Base-by-base conservation (phyloP, 2,888 invertebrate species). In the Physocephala rufipes region DNA sequence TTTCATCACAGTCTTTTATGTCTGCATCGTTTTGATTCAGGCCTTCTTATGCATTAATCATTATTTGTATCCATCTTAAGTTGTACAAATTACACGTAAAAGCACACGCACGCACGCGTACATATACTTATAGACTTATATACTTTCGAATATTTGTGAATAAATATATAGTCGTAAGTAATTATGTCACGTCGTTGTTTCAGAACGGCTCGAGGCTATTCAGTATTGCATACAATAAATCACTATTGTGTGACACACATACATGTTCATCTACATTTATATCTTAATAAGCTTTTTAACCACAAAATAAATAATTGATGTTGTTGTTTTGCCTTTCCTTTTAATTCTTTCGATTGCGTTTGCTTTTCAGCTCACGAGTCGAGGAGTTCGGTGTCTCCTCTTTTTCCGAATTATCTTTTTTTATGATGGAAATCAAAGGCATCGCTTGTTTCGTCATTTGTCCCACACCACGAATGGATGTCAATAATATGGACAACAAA, bases 281-380 rank as follows among this genome's bases (percentile, higher is more conserved):
- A 7, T 26, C 61, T 68, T 68, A 68, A 68, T 68, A 68, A 68
- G 68, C 68, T 68, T 51, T 68, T 36, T 68, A 62, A 62, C 68
- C 68, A 51, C 68, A 68, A 68, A 68, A 68, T 61, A 68, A 68
- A 68, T 68, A 68, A 68, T 61, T 68, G 28, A 61, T 61, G 45
- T 68, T 59, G n/a, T 24, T 63, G 36, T 7, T 36, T 4, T 36
- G 36, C 53, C 51, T 53, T 68, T 62, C 51, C 51, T 26, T 16
- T 16, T 26, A 3, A 12, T 1, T 58, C 26, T 28, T 58, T 28
- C n/a, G 19, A 16, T 16, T 49, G 13, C 49, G 19, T 19, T 49
- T 49, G 49, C 1, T 49, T 19, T 49, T 49, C 49, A 1, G 13
- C 19, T 49, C 19, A 19, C 19, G 19, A 49, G 16, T 16, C 49